phyloP scores from a whole-genome alignment of 2,888 invertebrate species.

The Euproctis similis region DNA sequence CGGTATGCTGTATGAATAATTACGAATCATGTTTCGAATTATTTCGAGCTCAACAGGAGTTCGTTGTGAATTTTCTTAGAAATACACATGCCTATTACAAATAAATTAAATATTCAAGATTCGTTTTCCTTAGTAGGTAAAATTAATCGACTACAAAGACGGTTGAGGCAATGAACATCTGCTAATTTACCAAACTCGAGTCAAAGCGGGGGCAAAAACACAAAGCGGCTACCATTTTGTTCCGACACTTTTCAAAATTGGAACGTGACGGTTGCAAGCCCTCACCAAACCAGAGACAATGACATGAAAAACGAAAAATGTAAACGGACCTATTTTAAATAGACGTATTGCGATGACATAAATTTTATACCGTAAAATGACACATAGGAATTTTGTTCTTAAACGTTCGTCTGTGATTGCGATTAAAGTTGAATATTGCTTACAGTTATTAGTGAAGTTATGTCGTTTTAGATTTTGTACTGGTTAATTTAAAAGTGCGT shows the following conservation, averaged over 20 bases:
- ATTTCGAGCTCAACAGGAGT: conserved; percentile 29
- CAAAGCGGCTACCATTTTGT: conserved; percentile 74
- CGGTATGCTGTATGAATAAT: conserved; percentile 67
- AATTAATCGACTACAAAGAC: conserved; percentile 51
- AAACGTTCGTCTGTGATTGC: conserved; percentile 12
- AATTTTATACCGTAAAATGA: conserved; percentile 51
- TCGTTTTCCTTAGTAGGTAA: conserved; percentile 31
- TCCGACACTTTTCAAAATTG: conserved; percentile 76
- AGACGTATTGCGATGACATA: conserved; percentile 51
- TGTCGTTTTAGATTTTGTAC: conserved; percentile 39
- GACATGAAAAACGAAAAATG: conserved; percentile 76
- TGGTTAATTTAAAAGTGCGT: conserved; percentile 76
- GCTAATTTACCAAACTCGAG: conserved; percentile 66
- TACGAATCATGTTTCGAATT: conserved; percentile 56
- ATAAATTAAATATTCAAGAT: conserved; percentile 24
- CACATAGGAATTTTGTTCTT: conserved; percentile 33
- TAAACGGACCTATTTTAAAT: conserved; percentile 74
- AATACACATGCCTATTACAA: conserved; percentile 18
- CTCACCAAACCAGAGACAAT: conserved; percentile 71
- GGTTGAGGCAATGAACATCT: conserved; percentile 47
- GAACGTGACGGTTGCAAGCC: conserved; percentile 76
- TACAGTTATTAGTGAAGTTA: conserved; percentile 30
- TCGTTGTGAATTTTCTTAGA: conserved; percentile 19
- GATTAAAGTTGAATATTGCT: conserved; percentile 37
- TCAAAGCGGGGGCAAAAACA: conserved; percentile 48